Evolutionary conservation across 2,888 invertebrate genomes (phyloP).

Genomic region (Drosophila phalerata): DNA sequence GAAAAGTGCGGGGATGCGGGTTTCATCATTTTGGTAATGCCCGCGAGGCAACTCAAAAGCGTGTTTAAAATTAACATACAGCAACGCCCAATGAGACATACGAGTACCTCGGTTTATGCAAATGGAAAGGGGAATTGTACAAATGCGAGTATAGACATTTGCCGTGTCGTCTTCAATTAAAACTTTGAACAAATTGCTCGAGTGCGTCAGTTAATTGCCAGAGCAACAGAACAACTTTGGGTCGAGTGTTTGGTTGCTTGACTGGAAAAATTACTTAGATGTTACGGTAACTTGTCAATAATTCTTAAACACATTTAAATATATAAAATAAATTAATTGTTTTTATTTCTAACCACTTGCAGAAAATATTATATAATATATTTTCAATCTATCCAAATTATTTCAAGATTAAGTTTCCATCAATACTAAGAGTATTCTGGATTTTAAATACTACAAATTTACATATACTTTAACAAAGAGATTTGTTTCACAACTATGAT

Average conservation of each 20-base stretch:
- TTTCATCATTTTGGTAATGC: conserved; percentile 64
- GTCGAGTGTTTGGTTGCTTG: conserved; percentile 8
- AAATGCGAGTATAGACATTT: conserved; percentile 55
- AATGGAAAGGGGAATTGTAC: neutral
- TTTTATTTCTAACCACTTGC: too few species aligned
- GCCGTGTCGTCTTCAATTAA: conserved; percentile 66
- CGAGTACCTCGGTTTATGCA: conserved; percentile 12
- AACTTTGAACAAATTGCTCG: conserved; percentile 58
- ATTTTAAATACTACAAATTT: neutral
- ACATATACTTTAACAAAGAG: conserved; percentile 27
- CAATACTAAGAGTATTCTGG: neutral
- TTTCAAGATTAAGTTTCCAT: too few species aligned
- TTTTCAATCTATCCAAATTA: too few species aligned
- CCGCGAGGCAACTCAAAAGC: conserved; percentile 74
- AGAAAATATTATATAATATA: too few species aligned
- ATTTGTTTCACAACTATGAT: conserved; percentile 50
- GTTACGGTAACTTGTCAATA: neutral
- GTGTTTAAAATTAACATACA: conserved; percentile 73
- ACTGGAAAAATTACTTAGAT: neutral
- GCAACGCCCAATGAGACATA: conserved; percentile 59
- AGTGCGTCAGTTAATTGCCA: conserved; percentile 47
- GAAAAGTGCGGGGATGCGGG: conserved; percentile 19
- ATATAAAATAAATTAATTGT: too few species aligned
- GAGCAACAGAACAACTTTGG: conserved; percentile 14
- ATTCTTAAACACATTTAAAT: too few species aligned